Conservation (phyloP, 2,113 vertebrate species). For the Platichthys stellatus region DNA sequence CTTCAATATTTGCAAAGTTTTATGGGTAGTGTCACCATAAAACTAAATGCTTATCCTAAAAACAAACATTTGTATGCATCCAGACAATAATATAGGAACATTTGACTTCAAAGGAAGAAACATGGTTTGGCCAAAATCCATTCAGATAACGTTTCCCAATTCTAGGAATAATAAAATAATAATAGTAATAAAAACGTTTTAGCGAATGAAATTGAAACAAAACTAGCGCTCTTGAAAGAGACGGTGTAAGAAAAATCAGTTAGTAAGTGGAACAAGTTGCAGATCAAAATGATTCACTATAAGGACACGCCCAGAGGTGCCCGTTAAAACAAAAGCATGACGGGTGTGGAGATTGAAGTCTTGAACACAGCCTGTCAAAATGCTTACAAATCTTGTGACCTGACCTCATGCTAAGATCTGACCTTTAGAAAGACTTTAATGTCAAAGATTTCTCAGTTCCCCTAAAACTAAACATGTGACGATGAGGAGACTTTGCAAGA, state of each 20-base stretch:
- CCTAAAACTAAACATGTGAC: conserved; percentile 14
- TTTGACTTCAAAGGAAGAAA: neutral
- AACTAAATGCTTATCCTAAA: neutral
- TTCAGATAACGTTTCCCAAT: neutral
- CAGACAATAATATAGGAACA: neutral
- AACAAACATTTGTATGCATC: neutral
- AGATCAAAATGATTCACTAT: neutral
- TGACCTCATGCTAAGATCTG: conserved; percentile 15
- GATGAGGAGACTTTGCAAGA: conserved; percentile 13
- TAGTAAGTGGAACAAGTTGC: neutral
- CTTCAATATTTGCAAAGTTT: neutral
- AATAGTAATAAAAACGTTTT: neutral
- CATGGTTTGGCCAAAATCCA: neutral
- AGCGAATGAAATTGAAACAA: neutral
- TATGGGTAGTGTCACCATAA: neutral
- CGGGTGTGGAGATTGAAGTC: conserved; percentile 6
- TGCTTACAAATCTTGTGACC: conserved; percentile 13
- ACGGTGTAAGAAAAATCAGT: neutral
- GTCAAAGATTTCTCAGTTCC: conserved; percentile 36
- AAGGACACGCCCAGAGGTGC: neutral
- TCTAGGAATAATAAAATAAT: neutral
- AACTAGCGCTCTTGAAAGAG: neutral
- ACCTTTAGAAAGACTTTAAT: neutral
- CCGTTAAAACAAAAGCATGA: neutral
- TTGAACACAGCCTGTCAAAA: neutral